These are phyloP conservation scores for Trichogramma pretiosum DNA, from an alignment of 1,140 invertebrate species.

Conservation along the genomic window DNA sequence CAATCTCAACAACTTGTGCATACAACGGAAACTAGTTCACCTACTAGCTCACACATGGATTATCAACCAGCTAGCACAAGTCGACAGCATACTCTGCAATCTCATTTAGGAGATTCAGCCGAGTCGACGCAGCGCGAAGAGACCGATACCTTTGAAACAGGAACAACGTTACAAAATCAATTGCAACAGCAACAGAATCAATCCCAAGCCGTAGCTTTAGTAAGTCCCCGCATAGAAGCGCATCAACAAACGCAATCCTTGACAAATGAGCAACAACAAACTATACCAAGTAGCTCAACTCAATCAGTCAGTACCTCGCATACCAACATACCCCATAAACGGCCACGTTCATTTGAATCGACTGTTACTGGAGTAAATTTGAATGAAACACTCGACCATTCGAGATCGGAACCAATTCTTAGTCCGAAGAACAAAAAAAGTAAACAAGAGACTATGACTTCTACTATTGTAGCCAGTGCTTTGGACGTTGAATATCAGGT, in stretches of 20 bases:
- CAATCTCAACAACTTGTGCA: slow-evolving; percentile 45
- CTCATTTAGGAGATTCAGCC: slow-evolving; percentile 39
- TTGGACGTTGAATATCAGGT: slow-evolving; percentile 43
- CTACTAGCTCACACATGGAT: slow-evolving; percentile 47
- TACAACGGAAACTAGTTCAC: slow-evolving; percentile 46
- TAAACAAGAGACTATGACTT: slow-evolving; percentile 31
- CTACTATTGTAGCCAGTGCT: slow-evolving; percentile 33
- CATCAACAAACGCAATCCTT: slow-evolving; percentile 40
- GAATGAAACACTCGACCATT: slow-evolving; percentile 44
- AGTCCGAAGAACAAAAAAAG: slow-evolving; percentile 39
- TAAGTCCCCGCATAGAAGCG: slow-evolving; percentile 61
- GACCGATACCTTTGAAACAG: slow-evolving; percentile 41
- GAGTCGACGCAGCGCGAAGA: slow-evolving; percentile 42
- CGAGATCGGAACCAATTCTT: slow-evolving; percentile 33
- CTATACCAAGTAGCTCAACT: slow-evolving; percentile 48
- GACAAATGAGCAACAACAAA: slow-evolving; percentile 48
- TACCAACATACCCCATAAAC: slow-evolving; percentile 46
- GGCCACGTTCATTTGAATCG: slow-evolving; percentile 49
- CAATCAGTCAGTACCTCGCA: slow-evolving; percentile 55
- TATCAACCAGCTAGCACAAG: slow-evolving; percentile 43
- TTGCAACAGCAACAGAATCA: slow-evolving; percentile 41
- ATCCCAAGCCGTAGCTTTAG: slow-evolving; percentile 62
- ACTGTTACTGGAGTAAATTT: slow-evolving; percentile 44
- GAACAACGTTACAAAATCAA: slow-evolving; percentile 29
- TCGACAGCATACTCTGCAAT: slow-evolving; percentile 37